phyloP scores from a whole-genome alignment of 2,113 vertebrate species.

The Picathartes gymnocephalus region DNA sequence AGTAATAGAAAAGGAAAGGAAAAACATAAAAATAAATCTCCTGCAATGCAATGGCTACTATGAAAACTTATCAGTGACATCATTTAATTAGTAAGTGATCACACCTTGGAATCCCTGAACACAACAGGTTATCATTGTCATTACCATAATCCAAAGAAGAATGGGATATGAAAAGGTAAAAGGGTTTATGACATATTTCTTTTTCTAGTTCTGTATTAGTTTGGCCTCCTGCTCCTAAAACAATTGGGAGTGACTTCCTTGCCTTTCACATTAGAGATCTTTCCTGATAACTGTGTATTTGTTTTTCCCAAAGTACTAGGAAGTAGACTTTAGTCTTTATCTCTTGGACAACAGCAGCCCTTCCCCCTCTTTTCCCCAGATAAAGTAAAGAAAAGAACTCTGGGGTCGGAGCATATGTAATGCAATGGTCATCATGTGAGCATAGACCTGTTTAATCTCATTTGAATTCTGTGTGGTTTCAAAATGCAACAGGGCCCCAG shows the following conservation, averaged over 20 bases:
- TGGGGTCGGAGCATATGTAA: background rate
- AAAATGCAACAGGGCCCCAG: background rate
- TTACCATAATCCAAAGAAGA: background rate
- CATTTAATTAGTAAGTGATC: background rate
- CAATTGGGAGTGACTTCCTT: slow-evolving; percentile 58
- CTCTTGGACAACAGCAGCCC: slow-evolving; percentile 7
- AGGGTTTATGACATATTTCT: background rate
- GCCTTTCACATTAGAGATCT: slow-evolving; percentile 23
- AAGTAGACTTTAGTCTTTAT: background rate
- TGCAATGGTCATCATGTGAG: background rate
- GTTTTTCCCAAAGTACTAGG: slow-evolving; percentile 1
- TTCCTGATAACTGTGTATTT: slow-evolving; percentile 33
- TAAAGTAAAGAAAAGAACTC: background rate
- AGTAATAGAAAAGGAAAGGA: background rate
- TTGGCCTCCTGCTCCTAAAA: background rate
- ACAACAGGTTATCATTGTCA: background rate
- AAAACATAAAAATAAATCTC: background rate
- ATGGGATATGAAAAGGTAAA: background rate
- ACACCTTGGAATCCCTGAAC: background rate
- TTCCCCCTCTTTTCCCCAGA: background rate
- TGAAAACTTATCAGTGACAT: background rate
- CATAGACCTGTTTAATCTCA: background rate
- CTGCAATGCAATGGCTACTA: background rate
- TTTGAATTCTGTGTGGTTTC: background rate
- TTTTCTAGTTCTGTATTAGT: background rate